Base-by-base conservation (phyloP, 37 sponge, comb jelly and placozoan genomes). In the Haliclona indistincta region DNA sequence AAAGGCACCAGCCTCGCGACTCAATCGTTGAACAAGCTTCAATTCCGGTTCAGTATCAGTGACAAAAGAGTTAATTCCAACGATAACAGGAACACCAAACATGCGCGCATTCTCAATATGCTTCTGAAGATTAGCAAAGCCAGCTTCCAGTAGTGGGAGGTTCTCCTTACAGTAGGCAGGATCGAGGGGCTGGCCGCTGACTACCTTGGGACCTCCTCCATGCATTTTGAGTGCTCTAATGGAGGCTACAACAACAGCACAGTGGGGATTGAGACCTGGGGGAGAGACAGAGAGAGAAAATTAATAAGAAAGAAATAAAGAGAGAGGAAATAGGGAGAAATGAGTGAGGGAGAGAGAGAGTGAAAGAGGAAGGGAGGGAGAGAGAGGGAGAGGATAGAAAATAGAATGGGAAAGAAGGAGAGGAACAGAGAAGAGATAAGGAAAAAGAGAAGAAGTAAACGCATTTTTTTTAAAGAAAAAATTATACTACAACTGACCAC, bases 171-270 rank as follows among this genome's bases (percentile, higher is more conserved):
- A 53, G 84, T 98, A 98, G 8, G 73, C 94, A 15, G 80, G 53
- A 51, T 87, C 86, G 7, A 98, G 75, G 38, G 90, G 88, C 44
- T 89, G 73, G 0, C 99, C 99, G 32, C 96, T 77, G 1, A 80
- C 75, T 54, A 98, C 99, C 15, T 64, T 82, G 8, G 99, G 96
- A 2, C 99, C 99, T 42, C 99, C 99, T 29, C 99, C 99, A 54
- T 98, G 99, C 99, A 98, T 98, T 82, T 98, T 98, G n/a, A 98
- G 91, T 11, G 99, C 93, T 30, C 99, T 60, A 4, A 98, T 91
- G 0, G 96, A 90, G 10, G 93, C 89, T 28, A 98, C 99, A 73
- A 98, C 43, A 17, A 95, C 99, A 64, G 71, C 94, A 91, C 96
- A 95, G 81, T 77, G 87, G 19, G 99, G 99, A 35, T 68, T 30